Base-by-base conservation (phyloP, 2,888 invertebrate genomes). In the Apocheima hispidaria region DNA sequence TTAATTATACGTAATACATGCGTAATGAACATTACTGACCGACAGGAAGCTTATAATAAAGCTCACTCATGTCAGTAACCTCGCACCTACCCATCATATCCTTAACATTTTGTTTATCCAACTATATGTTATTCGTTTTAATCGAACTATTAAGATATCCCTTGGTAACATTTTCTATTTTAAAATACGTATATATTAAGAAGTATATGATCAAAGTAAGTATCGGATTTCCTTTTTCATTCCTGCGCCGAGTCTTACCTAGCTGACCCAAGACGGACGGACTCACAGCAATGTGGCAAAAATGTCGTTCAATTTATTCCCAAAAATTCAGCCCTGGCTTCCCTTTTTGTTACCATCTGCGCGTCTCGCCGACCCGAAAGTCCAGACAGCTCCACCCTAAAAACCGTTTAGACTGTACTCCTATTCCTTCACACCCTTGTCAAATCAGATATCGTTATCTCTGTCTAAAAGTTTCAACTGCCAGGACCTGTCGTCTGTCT, bases 321-420 rank as follows among this genome's bases (percentile, higher is more conserved):
- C 86, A 86, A 91, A 86, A 91, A 90, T 86, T 88, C 84, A 80
- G 85, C 82, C 86, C 83, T 79, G 87, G 82, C 86, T 82, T 87
- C 88, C 89, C 90, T 92, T 92, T 91, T 90, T 91, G 90, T 89
- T 87, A 79, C 86, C 92, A 92, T 92, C 91, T 92, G 92, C 91
- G 85, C 84, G 83, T 81, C 83, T 82, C 81, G 79, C 79, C 84
- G 81, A 76, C 82, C 84, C 86, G 77, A 86, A 84, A 86, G 79
- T 89, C 90, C 90, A 91, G 90, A 91, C 92, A 88, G 88, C 92
- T 92, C 92, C 92, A 92, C 92, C 92, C 92, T 91, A 90, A 90
- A 89, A 91, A 90, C 88, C 83, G 87, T 89, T 91, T 90, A 88
- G 83, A 82, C 78, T 76, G 80, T 79, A 81, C 84, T 86, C 85